Evolutionary conservation across 2,888 invertebrate species (phyloP).

Genomic region (Agrilus cyanescens): DNA sequence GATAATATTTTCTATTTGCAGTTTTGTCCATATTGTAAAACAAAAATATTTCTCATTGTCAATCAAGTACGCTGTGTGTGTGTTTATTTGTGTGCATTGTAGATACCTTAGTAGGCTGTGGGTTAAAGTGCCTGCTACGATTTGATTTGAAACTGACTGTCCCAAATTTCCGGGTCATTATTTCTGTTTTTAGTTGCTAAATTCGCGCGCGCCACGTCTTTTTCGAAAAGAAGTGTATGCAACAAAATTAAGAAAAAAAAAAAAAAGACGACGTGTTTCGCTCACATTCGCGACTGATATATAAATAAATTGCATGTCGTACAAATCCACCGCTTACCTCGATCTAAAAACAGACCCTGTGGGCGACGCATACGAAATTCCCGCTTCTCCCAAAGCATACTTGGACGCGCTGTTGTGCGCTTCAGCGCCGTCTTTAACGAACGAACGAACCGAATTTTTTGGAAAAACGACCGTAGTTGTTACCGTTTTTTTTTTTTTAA

Average conservation of each 20-base stretch:
- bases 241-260: constrained; percentile 11
- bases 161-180: no score
- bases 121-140: no score
- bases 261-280: not conserved
- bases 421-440: constrained; percentile 27
- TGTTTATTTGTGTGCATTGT: no score
- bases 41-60: no score
- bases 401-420: constrained; percentile 28
- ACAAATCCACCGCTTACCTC: constrained; percentile 29
- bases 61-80: no score
- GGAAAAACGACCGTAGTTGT: constrained; percentile 21
- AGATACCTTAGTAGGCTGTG: no score
- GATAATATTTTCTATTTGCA: no score
- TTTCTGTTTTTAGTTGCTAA: no score
- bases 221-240: no score
- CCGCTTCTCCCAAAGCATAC: constrained; percentile 30
- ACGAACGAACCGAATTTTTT: constrained; percentile 25
- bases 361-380: constrained; percentile 33
- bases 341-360: constrained; percentile 30
- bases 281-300: constrained; percentile 11
- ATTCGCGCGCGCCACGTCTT: no score
- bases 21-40: no score
- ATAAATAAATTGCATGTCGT: constrained; percentile 19
- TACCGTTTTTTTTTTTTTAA: constrained; percentile 9
- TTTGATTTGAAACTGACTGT: no score